phyloP scores from a whole-genome alignment of 2,888 invertebrate genomes.

The Archaeoteleia sp. region DNA sequence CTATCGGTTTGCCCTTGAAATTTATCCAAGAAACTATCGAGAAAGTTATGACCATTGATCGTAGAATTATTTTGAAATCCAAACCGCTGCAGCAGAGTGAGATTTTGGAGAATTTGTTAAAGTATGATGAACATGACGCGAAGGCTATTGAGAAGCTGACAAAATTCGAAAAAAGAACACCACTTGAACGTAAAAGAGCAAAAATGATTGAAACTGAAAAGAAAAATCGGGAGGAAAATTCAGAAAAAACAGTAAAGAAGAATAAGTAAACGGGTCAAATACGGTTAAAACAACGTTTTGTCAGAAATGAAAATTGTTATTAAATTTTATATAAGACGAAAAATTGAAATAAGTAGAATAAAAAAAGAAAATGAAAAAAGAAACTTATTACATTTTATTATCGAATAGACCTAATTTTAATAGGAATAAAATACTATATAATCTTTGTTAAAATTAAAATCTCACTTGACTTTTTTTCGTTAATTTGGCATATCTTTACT shows the following conservation, averaged over 20 bases:
- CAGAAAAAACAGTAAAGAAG: constrained; percentile 8
- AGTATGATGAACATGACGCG: constrained; percentile 54
- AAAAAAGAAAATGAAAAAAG: no score
- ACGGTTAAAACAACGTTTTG: no score
- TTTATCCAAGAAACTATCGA: constrained; percentile 75
- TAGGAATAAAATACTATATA: no score
- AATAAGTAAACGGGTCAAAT: no score
- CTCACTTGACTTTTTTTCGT: no score
- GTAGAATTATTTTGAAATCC: constrained; percentile 77
- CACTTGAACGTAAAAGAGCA: constrained; percentile 54
- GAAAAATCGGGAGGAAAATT: constrained; percentile 27
- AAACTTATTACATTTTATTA: no score
- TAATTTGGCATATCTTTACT: no score
- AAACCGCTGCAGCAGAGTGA: constrained; percentile 77
- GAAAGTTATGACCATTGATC: constrained; percentile 74
- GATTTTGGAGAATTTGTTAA: constrained; percentile 75
- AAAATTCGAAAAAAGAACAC: constrained; percentile 58
- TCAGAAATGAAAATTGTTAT: no score
- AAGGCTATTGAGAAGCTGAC: constrained; percentile 52
- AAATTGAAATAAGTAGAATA: no score
- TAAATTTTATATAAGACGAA: no score
- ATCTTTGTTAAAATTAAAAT: no score
- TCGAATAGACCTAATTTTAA: no score
- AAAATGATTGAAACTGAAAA: constrained; percentile 43
- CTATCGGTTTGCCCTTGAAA: constrained; percentile 77